Base-by-base conservation (phyloP, 2,113 vertebrate genomes). In the Chauna torquata region DNA sequence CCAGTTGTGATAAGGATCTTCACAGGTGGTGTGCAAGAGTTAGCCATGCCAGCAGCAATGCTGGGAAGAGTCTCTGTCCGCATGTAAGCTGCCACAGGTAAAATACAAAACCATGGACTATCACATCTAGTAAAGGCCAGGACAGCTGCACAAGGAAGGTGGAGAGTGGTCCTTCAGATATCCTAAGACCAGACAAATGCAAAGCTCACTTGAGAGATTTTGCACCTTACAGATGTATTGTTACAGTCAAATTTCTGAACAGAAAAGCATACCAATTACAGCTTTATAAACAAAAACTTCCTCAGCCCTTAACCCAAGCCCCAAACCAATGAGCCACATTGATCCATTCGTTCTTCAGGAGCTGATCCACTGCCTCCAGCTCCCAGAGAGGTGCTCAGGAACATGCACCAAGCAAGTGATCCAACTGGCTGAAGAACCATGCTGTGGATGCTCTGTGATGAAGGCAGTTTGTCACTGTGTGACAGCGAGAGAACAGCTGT, bases 401-500 rank as follows among this genome's bases (percentile, higher is more conserved):
- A 44, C 0, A 0, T 2, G 27, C 3, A 3, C 52, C 49, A 61
- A 66, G 75, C 9, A 57, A 88, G 34, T 25, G 34, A 58, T 62
- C 30, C 49, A 42, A 87, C 58, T 6, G 36, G 62, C 64, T 89
- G 38, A 80, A 84, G 28, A 86, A 65, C 58, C 6, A 7, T 14
- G 45, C 36, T 6, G 4, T 3, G 30, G 85, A 68, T 77, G 79
- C 75, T 81, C 54, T 49, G 38, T 71, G 92, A 92, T 2, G 4
- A 88, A 92, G 94, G 28, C 71, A 64, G 32, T 66, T 42, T 59
- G 82, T 82, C 90, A 90, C 66, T 38, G 22, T 72, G 61, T 9
- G 2, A 50, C 74, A 89, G 58, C 18, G 57, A 81, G 66, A 75
- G 77, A 96, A 78, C 86, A 96, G 78, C 70, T 91, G 91, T 40